A percentile compares a stretch with the other conserved stretches of the same genome.
Evolutionary conservation across 2,888 invertebrate genomes (phyloP).

Genomic region (Isoperla grammatica): DNA sequence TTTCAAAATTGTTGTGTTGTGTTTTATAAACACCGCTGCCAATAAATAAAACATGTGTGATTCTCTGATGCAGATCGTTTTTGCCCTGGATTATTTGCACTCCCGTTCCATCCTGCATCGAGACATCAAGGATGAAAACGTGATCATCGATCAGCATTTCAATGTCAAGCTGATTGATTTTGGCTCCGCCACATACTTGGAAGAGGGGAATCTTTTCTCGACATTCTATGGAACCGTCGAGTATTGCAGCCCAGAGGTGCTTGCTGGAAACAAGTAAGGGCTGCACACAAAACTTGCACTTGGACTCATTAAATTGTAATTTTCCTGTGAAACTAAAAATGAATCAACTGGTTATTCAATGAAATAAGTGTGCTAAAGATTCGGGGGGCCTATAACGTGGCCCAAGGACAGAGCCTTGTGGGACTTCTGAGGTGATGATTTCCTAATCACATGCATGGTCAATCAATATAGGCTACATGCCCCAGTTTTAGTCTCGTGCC

Average conservation of each 20-base stretch:
- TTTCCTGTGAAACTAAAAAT: too few species aligned
- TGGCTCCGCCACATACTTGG: slow-evolving; percentile 65
- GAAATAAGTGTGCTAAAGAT: background rate
- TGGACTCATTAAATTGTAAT: too few species aligned
- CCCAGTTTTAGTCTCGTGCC: too few species aligned
- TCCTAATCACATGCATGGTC: too few species aligned
- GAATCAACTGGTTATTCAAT: too few species aligned
- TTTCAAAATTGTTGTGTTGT: too few species aligned
- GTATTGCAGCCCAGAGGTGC: slow-evolving; percentile 70
- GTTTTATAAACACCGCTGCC: too few species aligned
- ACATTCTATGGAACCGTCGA: slow-evolving; percentile 72
- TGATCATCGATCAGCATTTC: slow-evolving; percentile 65
- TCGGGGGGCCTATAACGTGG: too few species aligned
- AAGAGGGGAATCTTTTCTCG: slow-evolving; percentile 58
- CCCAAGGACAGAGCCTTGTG: too few species aligned
- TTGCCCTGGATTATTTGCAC: slow-evolving; percentile 64
- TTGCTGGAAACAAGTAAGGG: slow-evolving; percentile 60
- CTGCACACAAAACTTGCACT: slow-evolving; percentile 8
- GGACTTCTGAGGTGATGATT: too few species aligned
- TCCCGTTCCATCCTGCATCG: slow-evolving; percentile 61
- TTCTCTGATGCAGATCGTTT: slow-evolving; percentile 52
- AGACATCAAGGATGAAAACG: slow-evolving; percentile 72
- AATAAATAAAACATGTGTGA: too few species aligned
- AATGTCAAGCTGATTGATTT: slow-evolving; percentile 71
- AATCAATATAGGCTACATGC: too few species aligned